Evolutionary conservation across 2,113 vertebrate species (phyloP).

Genomic region (Saguinus midas): DNA sequence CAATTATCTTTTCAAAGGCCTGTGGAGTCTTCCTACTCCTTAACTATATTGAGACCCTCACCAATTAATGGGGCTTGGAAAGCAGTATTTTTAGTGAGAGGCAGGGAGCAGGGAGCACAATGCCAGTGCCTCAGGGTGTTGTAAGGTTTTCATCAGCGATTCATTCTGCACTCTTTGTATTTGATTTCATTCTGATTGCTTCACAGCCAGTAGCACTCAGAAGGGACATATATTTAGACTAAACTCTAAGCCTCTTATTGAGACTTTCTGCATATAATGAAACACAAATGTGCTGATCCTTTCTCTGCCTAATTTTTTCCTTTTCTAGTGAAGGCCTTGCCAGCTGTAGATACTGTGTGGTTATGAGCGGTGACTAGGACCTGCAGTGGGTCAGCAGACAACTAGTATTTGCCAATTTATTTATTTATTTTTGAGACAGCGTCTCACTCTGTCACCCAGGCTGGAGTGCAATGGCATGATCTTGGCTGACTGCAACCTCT

Average conservation of each 20-base stretch:
- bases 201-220: conserved; percentile 37
- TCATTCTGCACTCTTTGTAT: conserved; percentile 7
- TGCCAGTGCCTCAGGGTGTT: neutral
- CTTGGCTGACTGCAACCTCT: no score
- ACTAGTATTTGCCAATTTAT: neutral
- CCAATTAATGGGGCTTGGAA: conserved; percentile 34
- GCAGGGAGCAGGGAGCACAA: neutral
- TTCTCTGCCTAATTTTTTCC: neutral
- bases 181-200: conserved; percentile 2
- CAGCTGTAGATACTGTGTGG: neutral
- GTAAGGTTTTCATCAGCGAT: conserved; percentile 36
- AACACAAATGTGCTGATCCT: neutral
- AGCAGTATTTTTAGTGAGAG: neutral
- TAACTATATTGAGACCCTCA: conserved; percentile 29
- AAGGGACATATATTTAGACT: conserved; percentile 39
- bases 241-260: neutral
- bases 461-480: no score
- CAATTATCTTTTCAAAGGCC: neutral
- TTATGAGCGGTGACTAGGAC: neutral
- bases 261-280: conserved; percentile 31
- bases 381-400: neutral
- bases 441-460: no score
- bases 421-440: no score
- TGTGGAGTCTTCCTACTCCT: neutral
- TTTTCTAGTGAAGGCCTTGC: neutral